Base-by-base conservation (phyloP, 1,140 invertebrate species). In the Anastatus disparis region DNA sequence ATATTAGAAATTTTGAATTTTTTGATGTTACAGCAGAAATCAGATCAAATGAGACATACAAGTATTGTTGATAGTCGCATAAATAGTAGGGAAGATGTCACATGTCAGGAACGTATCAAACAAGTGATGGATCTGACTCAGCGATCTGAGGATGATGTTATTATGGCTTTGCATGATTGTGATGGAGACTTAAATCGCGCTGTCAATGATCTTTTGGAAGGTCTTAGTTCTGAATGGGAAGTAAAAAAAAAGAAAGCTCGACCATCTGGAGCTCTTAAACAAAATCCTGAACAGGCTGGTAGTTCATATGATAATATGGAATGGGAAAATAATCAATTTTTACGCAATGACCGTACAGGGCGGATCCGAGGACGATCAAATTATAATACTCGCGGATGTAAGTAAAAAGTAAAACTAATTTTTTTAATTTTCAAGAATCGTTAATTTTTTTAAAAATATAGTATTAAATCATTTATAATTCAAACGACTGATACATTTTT, bases 201-300 rank as follows among this genome's bases (percentile, higher is more conserved):
- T 56, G 89, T 91, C 48, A 90, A 91, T 72, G 91, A 92, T 87
- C 87, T 95, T 27, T 85, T 93, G n/a, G 93, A 95, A 77, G 90
- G 91, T 22, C 87, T 85, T 0, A 80, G 79, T 66, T 73, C 83
- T n/a, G 84, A 85, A 62, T 85, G 85, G 85, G 84, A 85, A 68
- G 90, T 93, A 26, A 95, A 95, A 84, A 96, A 95, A 87, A 95
- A 94, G 87, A 96, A 95, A 87, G 92, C 90, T 79, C 88, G 90
- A 73, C 88, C 90, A 75, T 85, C 88, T 38, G 85, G 86, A 74
- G 82, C 80, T 70, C 86, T 76, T 67, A 87, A 82, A 79, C 84
- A 81, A 70, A 82, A 78, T 44, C 79, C 79, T 9, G 84, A 85
- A 74, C 77, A 79, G 35, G 68, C 79, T 9, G 72, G 71, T 53